These are phyloP conservation scores for Eclectus roratus DNA, from an alignment of 2,113 vertebrate genomes.

Conservation along the genomic window DNA sequence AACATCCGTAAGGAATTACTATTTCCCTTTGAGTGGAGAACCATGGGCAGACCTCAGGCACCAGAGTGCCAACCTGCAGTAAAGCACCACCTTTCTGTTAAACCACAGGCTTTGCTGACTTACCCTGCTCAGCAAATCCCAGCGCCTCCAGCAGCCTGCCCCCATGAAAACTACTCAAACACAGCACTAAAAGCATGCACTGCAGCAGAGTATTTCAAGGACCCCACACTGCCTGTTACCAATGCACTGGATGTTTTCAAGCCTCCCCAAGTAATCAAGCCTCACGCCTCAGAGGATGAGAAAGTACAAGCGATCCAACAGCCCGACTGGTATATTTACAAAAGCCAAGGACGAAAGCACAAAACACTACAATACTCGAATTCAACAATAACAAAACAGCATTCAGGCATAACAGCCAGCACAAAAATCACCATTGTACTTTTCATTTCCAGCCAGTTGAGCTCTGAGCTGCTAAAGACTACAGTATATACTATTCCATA, in stretches of 20 bases:
- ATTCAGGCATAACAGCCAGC: background rate
- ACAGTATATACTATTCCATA: background rate
- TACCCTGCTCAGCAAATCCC: background rate
- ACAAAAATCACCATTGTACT: conserved; percentile 23
- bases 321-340: background rate
- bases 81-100: background rate
- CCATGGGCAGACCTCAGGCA: background rate
- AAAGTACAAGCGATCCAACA: rapidly evolving
- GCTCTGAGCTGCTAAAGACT: background rate
- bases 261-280: background rate
- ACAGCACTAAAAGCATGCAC: rapidly evolving
- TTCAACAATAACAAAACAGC: conserved; percentile 56
- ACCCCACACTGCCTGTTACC: background rate
- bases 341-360: background rate
- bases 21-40: background rate
- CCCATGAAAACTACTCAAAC: background rate
- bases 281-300: background rate
- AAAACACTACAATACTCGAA: background rate
- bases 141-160: background rate
- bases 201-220: background rate
- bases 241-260: rapidly evolving
- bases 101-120: rapidly evolving
- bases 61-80: background rate
- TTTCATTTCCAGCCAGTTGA: background rate
- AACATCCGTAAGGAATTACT: background rate